Conservation (phyloP, 2,113 vertebrate genomes). For the Crotalus tigris region DNA sequence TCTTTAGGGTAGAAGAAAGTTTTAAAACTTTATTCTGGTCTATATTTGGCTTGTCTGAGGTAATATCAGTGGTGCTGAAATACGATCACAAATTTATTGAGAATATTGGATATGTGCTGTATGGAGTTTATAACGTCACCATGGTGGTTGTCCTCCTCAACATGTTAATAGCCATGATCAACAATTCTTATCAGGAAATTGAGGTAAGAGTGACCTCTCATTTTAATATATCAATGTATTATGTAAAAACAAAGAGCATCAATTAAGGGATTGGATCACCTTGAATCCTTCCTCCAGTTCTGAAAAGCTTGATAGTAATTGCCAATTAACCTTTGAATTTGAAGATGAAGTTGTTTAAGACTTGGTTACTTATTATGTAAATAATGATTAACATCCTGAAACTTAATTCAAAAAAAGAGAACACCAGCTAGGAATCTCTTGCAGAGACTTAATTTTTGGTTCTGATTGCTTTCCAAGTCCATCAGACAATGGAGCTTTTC, state of each 20-base stretch:
- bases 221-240: background rate
- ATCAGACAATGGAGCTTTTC: background rate
- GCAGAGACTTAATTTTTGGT: background rate
- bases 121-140: conserved; percentile 94
- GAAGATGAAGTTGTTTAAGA: background rate
- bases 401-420: background rate
- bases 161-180: conserved; percentile 99
- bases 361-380: background rate
- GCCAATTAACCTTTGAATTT: background rate
- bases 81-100: conserved; percentile 98
- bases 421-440: background rate
- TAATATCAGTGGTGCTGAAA: conserved; percentile 97
- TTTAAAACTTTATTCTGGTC: conserved; percentile 99
- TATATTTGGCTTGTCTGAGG: conserved; percentile 95
- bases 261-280: background rate
- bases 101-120: conserved; percentile 96
- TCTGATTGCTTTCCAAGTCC: background rate
- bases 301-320: background rate
- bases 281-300: background rate
- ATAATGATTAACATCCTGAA: background rate
- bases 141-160: conserved; percentile 99
- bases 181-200: conserved; percentile 98
- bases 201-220: conserved; percentile 77
- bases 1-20: conserved; percentile 92
- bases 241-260: background rate